Percentiles rank a stretch among this genome's conserved stretches.
Evolutionary conservation across 2,888 invertebrate species (phyloP).

Genomic region (Drosophila affinis): DNA sequence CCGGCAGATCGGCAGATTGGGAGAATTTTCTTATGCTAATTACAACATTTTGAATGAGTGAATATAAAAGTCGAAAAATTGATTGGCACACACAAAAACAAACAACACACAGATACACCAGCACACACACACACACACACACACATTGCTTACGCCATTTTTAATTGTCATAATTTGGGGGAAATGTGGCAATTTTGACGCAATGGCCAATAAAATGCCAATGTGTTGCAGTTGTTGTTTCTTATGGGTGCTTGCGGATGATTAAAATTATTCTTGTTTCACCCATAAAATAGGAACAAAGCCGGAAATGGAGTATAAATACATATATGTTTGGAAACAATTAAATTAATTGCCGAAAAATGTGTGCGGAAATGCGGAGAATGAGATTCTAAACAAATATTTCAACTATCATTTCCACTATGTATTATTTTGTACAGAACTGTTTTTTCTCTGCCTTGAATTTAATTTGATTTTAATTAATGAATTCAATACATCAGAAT

Average conservation of each 20-base stretch:
- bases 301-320: neutral
- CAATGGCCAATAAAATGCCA: constrained; percentile 57
- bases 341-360: constrained; percentile 3
- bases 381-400: neutral
- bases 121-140: neutral
- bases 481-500: constrained; percentile 15
- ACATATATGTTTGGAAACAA: constrained; percentile 2
- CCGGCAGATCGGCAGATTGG: constrained; percentile 47
- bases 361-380: neutral
- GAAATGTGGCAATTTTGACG: constrained; percentile 51
- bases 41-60: constrained; percentile 72
- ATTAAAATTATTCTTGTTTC: constrained; percentile 52
- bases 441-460: neutral
- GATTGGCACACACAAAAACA: constrained; percentile 69
- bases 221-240: constrained; percentile 38
- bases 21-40: constrained; percentile 62
- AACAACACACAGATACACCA: constrained; percentile 12
- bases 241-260: constrained; percentile 48
- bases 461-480: constrained; percentile 30
- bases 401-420: neutral
- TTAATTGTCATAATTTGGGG: constrained; percentile 63
- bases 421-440: too few relatives aligned
- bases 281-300: constrained; percentile 37
- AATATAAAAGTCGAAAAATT: constrained; percentile 77
- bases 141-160: constrained; percentile 42